Evolutionary conservation across 2,113 vertebrate species (phyloP).

Genomic region (Mustela nigripes): DNA sequence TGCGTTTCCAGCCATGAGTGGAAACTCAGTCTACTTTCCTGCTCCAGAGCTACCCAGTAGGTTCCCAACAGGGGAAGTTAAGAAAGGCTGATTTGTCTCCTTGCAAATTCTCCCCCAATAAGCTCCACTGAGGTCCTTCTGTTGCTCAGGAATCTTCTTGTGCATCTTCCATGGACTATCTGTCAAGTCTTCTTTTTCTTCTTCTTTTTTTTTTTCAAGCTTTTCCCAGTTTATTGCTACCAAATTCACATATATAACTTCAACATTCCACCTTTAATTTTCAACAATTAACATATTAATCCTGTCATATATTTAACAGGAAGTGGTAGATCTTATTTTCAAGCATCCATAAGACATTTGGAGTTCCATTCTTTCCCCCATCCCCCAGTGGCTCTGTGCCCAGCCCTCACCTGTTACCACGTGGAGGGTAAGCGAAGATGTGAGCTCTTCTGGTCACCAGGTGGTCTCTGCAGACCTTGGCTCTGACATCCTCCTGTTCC

Average conservation of each 20-base stretch:
- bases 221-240: no score
- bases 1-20: not conserved
- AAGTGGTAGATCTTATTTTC: no score
- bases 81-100: not conserved
- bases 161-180: not conserved
- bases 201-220: no score
- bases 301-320: no score
- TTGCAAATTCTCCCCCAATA: not conserved
- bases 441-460: not conserved
- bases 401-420: not conserved
- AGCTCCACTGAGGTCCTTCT: not conserved
- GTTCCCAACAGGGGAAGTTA: not conserved
- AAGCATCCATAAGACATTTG: no score
- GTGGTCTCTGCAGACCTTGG: not conserved
- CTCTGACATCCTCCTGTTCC: not conserved
- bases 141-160: not conserved
- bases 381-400: not conserved
- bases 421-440: rapidly evolving
- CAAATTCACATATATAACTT: no score
- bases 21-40: not conserved
- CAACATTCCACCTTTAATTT: no score
- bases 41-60: not conserved
- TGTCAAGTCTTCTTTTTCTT: no score
- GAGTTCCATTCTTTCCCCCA: not conserved
- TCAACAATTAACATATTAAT: no score